phyloP scores from a whole-genome alignment of 2,888 invertebrate genomes.

The Caenorhabditis sp. region DNA sequence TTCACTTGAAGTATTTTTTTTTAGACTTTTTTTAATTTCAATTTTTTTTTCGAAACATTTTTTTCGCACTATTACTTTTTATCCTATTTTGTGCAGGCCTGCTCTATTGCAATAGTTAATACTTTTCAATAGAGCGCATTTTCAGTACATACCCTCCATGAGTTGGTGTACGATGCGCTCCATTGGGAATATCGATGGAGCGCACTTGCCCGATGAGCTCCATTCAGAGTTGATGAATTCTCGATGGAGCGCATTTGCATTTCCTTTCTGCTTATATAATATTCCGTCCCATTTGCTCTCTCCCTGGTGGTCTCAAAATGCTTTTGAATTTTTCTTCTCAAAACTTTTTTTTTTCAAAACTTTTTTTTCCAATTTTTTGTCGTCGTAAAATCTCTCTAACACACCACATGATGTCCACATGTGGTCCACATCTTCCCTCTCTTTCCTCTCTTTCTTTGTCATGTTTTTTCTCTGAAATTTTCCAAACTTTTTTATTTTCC shows the following conservation, averaged over 20 bases:
- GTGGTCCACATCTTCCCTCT: constrained; percentile 1
- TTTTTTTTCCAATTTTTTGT: too few species aligned
- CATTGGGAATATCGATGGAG: too few species aligned
- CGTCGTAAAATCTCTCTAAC: background rate
- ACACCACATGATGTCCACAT: too few species aligned
- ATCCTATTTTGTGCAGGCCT: background rate
- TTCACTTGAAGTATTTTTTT: constrained; percentile 56
- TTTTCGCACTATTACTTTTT: constrained; percentile 11
- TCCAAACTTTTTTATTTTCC: too few species aligned
- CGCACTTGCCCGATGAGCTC: too few species aligned
- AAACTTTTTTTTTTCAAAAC: too few species aligned
- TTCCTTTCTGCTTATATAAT: too few species aligned
- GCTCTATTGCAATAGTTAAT: background rate
- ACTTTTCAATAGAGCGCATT: constrained; percentile 2
- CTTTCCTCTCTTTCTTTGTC: background rate
- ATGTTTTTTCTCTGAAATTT: background rate
- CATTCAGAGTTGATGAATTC: background rate
- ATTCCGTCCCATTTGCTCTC: background rate
- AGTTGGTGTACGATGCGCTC: background rate
- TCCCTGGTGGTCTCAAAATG: constrained; percentile 22
- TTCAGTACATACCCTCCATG: background rate
- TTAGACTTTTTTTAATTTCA: too few species aligned
- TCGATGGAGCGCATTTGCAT: too few species aligned
- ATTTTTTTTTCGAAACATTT: too few species aligned
- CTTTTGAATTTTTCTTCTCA: background rate